Base-by-base conservation (phyloP, 2,113 vertebrate genomes). In the Urocolius indicus region DNA sequence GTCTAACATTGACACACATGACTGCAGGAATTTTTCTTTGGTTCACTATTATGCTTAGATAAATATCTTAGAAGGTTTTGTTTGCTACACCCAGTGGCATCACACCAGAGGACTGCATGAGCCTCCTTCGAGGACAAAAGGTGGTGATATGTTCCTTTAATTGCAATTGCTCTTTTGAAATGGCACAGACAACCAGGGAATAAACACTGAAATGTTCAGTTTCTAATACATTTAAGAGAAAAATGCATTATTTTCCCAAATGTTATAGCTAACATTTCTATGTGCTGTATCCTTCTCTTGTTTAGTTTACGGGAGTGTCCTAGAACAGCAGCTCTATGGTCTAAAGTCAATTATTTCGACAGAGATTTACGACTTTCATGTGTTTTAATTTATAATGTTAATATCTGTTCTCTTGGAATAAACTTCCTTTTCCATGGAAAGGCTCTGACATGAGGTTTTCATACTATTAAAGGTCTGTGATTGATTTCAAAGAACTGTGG, bases 111-210 rank as follows among this genome's bases (percentile, higher is more conserved):
- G n/a, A 74, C 36, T 62, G 41, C 12, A 23, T 8, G 67, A 66
- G 16, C 74, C 55, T 92, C 59, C 51, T 85, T 22, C 0, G 3
- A 93, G 85, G 85, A 95, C 59, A 63, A 77, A 88, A 90, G 76
- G 68, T 69, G 46, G 85, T 87, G 30, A 21, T 54, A 14, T 55
- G 32, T 69, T 89, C 24, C 17, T 94, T 84, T 95, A 90, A 92
- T 93, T 95, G 63, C 45, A 94, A 63, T 38, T 75, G n/a, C 46
- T 85, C 45, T 85, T 79, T 71, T 54, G 46, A 78, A 84, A 84
- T 38, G 48, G 48, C 23, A 84, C 32, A 74, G 67, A 2, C 36
- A 90, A 62, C 12, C 16, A 87, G 61, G 57, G 82, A 81, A 86
- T 10, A 23, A 93, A 84, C 24, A 55, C 6, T 49, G 51, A 67